phyloP scores from a whole-genome alignment of 2,888 invertebrate species.

The Empis stercorea region DNA sequence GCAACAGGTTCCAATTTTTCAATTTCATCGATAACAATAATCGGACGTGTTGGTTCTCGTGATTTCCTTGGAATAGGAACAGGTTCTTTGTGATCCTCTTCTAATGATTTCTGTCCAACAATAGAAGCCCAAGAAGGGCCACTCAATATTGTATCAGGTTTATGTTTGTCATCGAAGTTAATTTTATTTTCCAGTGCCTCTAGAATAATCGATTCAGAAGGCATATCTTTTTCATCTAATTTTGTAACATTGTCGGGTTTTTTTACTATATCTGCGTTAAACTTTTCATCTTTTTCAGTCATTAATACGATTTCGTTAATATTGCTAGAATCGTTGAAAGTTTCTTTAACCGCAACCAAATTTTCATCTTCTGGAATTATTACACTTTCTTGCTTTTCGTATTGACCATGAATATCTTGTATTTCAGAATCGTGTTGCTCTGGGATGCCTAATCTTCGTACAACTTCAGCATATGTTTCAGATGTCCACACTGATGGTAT shows the following conservation, averaged over 20 bases:
- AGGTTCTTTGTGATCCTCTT: neutral
- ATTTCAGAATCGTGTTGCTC: slow-evolving; percentile 3
- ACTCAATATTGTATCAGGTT: too few species aligned
- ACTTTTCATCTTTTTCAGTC: neutral
- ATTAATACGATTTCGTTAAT: neutral
- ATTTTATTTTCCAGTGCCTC: neutral
- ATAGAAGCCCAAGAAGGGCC: slow-evolving; percentile 33
- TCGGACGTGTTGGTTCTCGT: neutral
- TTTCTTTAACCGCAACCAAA: too few species aligned
- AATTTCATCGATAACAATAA: neutral
- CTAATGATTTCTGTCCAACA: slow-evolving; percentile 20
- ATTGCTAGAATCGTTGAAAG: neutral
- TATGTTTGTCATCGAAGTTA: neutral
- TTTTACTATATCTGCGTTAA: too few species aligned
- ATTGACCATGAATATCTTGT: neutral
- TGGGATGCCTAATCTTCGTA: slow-evolving; percentile 21
- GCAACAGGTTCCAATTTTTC: slow-evolving; percentile 5
- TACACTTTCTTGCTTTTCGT: neutral
- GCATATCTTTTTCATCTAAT: neutral
- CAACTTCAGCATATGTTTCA: slow-evolving; percentile 32
- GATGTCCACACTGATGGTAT: slow-evolving; percentile 24
- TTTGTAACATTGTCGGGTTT: neutral
- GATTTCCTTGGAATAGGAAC: neutral
- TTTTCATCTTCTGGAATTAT: neutral
- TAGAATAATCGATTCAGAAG: neutral